Percentiles rank a stretch among this genome's conserved stretches.
These are phyloP conservation scores for Trogon surrucura DNA, from an alignment of 2,113 vertebrate genomes.

Conservation along the genomic window DNA sequence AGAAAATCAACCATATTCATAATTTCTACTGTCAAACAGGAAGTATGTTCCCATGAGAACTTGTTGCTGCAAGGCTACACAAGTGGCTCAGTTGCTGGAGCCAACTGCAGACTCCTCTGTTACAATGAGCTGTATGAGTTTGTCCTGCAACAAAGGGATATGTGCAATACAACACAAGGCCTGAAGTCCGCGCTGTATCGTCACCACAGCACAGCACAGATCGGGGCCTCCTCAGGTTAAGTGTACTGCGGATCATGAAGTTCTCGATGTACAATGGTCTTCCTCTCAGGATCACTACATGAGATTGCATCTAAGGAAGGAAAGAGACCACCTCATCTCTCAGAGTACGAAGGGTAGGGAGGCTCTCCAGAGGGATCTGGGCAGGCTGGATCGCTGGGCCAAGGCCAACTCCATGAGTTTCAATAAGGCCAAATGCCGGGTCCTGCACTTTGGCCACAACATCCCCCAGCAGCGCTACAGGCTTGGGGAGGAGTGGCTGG, in stretches of 20 bases:
- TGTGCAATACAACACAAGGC: neutral
- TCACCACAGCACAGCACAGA: neutral
- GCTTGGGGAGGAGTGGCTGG: too few species aligned
- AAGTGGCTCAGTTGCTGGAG: neutral
- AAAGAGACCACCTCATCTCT: neutral
- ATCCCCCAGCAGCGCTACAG: too few species aligned
- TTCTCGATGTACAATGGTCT: too few species aligned
- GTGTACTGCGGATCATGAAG: neutral
- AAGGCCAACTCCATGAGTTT: too few species aligned
- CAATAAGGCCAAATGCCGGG: too few species aligned
- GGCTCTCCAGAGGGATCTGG: too few species aligned
- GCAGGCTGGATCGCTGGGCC: too few species aligned
- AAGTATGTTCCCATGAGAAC: neutral
- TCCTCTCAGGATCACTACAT: neutral
- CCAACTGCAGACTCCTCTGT: neutral
- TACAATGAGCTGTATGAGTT: neutral
- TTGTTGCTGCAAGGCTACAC: too few species aligned
- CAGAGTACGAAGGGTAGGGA: too few species aligned
- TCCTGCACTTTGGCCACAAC: too few species aligned
- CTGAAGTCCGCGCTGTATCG: neutral
- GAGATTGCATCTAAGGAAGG: neutral
- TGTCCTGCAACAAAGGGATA: neutral
- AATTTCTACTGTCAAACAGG: neutral
- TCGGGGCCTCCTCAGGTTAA: neutral
- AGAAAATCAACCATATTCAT: neutral